These are phyloP conservation scores for Brevimyrus niger DNA, from an alignment of 2,113 vertebrate genomes.

Conservation along the genomic window DNA sequence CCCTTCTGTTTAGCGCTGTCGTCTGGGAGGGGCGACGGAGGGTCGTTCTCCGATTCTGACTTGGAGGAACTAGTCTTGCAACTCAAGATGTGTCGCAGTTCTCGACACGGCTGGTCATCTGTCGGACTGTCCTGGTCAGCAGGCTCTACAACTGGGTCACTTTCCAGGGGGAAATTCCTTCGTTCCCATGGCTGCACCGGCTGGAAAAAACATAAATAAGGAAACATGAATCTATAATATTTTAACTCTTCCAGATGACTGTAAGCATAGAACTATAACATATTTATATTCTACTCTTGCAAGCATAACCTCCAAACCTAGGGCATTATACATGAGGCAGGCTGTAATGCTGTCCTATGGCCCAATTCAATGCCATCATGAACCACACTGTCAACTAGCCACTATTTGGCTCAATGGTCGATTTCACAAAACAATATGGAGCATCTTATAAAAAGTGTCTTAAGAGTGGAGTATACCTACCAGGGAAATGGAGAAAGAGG, in stretches of 20 bases:
- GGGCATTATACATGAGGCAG: background rate
- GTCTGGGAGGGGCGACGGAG: conserved; percentile 41
- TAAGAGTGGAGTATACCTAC: background rate
- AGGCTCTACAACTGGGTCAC: conserved; percentile 62
- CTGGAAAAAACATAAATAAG: conserved; percentile 34
- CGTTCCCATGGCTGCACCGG: conserved; percentile 76
- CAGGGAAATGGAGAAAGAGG: background rate
- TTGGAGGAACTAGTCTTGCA: conserved; percentile 62
- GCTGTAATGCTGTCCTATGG: background rate
- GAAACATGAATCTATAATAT: background rate
- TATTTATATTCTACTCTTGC: background rate
- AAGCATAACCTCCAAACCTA: background rate
- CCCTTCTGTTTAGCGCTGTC: conserved; percentile 47
- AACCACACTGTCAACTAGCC: background rate
- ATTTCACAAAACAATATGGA: background rate
- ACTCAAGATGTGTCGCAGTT: conserved; percentile 67
- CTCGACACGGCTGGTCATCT: conserved; percentile 57
- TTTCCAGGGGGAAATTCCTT: conserved; percentile 66
- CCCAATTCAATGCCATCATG: background rate
- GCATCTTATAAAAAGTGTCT: background rate
- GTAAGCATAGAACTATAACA: background rate
- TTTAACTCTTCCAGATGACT: background rate
- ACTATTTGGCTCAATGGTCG: background rate
- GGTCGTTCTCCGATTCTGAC: conserved; percentile 50
- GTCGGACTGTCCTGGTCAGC: conserved; percentile 57